phyloP scores from a whole-genome alignment of 2,888 invertebrate genomes.

The Scaptomyza reducta region DNA sequence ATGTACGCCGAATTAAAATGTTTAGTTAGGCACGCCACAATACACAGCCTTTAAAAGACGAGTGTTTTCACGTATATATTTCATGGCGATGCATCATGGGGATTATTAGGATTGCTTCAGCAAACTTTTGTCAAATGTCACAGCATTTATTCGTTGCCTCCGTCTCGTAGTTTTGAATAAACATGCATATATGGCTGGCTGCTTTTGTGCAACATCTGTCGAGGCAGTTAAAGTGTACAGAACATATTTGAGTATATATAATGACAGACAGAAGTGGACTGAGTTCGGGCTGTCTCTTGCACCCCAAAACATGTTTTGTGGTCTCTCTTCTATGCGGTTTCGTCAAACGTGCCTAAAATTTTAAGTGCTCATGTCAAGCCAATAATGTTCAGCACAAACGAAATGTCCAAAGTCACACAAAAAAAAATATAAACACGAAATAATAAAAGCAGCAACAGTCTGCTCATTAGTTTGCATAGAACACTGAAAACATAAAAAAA shows the following conservation, averaged over 20 bases:
- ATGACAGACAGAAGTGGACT: not conserved
- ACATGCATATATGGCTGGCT: not conserved
- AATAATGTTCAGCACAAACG: conserved; percentile 54
- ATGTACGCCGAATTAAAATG: conserved; percentile 66
- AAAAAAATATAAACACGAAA: conserved; percentile 1
- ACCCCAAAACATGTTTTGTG: conserved; percentile 38
- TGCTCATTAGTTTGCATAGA: not conserved
- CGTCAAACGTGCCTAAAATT: conserved; percentile 72
- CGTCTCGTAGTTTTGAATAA: not conserved
- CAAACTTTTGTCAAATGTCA: conserved; percentile 15
- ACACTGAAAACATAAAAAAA: not conserved
- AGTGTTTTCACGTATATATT: conserved; percentile 13
- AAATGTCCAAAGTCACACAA: conserved; percentile 45
- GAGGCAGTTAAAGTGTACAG: conserved; percentile 2
- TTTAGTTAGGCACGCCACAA: conserved; percentile 31
- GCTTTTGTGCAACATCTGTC: conserved; percentile 4
- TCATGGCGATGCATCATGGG: conserved; percentile 8
- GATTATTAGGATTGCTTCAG: conserved; percentile 14
- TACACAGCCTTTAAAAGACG: conserved; percentile 39
- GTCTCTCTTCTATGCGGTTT: conserved; percentile 50
- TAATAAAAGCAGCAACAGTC: not conserved
- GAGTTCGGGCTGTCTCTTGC: conserved; percentile 10
- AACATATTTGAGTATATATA: not conserved
- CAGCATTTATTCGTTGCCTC: conserved; percentile 7
- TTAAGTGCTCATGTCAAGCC: conserved; percentile 62